Conservation (phyloP, 2,113 vertebrate species). For the Psephotus haematonotus region DNA sequence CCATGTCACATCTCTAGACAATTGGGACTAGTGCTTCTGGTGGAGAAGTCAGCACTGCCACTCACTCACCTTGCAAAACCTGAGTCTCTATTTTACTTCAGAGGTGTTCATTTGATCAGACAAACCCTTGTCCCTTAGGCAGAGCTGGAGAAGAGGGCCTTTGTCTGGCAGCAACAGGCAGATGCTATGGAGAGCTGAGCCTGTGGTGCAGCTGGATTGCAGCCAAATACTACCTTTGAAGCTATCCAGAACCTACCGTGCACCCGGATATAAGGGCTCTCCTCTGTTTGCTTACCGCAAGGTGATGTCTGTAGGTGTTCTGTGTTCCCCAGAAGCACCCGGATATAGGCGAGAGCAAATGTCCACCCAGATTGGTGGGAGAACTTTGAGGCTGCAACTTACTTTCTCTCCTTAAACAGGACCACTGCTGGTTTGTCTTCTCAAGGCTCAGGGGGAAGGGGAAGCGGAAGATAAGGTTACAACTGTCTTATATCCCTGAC, state of each 20-base stretch:
- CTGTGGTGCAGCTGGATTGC: not conserved
- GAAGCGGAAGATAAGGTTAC: not conserved
- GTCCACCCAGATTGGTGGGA: not conserved
- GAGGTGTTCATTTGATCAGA: not conserved
- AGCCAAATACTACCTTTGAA: constrained; percentile 3
- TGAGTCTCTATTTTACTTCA: not conserved
- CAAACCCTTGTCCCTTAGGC: not conserved
- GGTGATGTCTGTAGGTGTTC: not conserved
- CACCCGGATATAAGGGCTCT: not conserved
- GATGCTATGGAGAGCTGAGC: not conserved
- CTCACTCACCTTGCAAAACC: not conserved
- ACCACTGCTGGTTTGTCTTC: not conserved
- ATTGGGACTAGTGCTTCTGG: not conserved
- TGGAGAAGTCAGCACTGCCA: not conserved
- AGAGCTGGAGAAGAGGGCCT: not conserved
- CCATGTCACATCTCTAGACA: not conserved
- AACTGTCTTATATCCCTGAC: not conserved
- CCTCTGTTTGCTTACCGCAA: not conserved
- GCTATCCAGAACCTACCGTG: not conserved
- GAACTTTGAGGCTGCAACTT: not conserved
- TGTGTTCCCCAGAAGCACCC: not conserved
- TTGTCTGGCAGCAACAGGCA: constrained; percentile 1
- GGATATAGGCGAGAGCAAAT: not conserved
- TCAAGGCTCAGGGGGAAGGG: not conserved
- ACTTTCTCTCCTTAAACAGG: not conserved